Conservation (phyloP, 2,888 invertebrate species). For the Noctua fimbriata region DNA sequence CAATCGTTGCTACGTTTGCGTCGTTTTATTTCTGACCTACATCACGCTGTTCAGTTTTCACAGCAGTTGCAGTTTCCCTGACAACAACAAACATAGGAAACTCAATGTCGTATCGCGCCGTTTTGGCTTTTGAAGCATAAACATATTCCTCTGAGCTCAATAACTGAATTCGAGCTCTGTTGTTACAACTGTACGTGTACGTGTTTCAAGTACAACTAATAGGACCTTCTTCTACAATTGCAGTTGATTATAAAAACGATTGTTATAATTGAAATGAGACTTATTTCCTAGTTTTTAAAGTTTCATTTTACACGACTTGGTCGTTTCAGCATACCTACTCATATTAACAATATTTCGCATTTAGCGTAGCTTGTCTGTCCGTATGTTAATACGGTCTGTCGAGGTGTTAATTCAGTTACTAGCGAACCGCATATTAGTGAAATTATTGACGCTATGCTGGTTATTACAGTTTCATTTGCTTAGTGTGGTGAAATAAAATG, state of each 20-base stretch:
- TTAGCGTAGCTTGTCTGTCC: conserved; percentile 64
- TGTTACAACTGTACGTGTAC: not conserved
- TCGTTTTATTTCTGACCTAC: conserved; percentile 56
- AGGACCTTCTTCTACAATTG: conserved; percentile 24
- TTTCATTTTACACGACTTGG: conserved; percentile 13
- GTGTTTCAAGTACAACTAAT: conserved; percentile 8
- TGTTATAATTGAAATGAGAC: conserved; percentile 7
- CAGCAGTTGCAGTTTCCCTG: conserved; percentile 47
- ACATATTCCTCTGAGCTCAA: conserved; percentile 17
- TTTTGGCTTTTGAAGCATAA: conserved; percentile 35
- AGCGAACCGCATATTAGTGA: conserved; percentile 57
- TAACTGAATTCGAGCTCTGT: conserved; percentile 23
- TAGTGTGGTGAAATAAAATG: not conserved
- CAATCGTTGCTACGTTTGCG: conserved; percentile 3
- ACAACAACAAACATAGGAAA: conserved; percentile 57
- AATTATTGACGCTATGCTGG: conserved; percentile 36
- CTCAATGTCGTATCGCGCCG: conserved; percentile 49
- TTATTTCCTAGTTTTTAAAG: not conserved
- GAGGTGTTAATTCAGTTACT: conserved; percentile 78
- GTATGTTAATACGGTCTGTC: conserved; percentile 62
- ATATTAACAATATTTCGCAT: conserved; percentile 42
- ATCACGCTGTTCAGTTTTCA: conserved; percentile 35
- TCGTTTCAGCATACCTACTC: conserved; percentile 18
- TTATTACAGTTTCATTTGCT: conserved; percentile 15
- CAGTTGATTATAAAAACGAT: conserved; percentile 28